Evolutionary conservation across 53 echinoderm and acorn worm species (phyloP), one percentile per base, ranked within the genome.

Genomic region (Patiria pectinifera): DNA sequence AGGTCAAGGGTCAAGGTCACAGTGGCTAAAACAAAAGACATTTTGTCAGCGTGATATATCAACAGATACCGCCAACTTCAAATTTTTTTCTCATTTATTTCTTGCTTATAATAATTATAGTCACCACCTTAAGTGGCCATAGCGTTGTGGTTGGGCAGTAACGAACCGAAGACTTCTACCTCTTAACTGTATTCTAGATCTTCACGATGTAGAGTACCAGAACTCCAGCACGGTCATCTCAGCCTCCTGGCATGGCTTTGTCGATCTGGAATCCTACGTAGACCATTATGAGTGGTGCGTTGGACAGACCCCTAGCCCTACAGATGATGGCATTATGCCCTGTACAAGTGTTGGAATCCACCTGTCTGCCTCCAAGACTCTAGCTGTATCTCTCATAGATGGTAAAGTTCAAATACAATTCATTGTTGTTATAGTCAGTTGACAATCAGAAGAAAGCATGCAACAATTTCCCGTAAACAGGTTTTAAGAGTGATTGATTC

Each of bases 221-320:
- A 79, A 79, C 48, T 79, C 80, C 80, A 91, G 91, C 45, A 58
- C 66, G 1, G 10, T 86, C 48, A 72, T 94, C 24, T 62, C 91
- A 19, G 86, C 94, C 43, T 94, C 94, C 14, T 94, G 94, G 94
- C 91, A 91, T 25, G 94, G 94, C 77, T 94, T 94, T 84, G 69
- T 83, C 1, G 94, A 94, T 70, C 85, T 91, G 15, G 91, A 94
- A 48, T 94, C 94, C 80, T 79, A 79, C 80, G 6, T 79, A 45
- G 46, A 79, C 48, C 80, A 79, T 18, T 79, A 79, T 48, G 82
- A 86, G 74, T 94, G 87, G 87, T 94, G 94, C 60, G 75, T 94
- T 86, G 94, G 94, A 48, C 78, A 13, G 11, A 78, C 80, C 24
- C 46, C 47, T 13, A 49, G 62, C 25, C 63, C 79, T 78, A 2